A percentile compares a stretch with the other conserved stretches of the same genome.
These are phyloP conservation scores for Vidua macroura DNA, from an alignment of 2,113 vertebrate species.

Conservation along the genomic window DNA sequence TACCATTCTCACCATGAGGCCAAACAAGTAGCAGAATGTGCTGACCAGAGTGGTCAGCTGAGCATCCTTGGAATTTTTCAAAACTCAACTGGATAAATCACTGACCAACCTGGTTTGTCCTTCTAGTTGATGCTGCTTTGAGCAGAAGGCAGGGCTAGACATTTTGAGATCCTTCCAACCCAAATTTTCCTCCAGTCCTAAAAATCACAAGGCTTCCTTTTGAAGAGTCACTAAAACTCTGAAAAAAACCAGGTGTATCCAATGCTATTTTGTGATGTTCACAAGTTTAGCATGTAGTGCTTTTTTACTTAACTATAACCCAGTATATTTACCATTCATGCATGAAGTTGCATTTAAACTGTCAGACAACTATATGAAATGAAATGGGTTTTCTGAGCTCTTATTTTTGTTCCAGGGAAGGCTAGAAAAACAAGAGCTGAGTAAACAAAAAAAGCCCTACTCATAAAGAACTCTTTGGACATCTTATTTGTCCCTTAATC, in stretches of 20 bases:
- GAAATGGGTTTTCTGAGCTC: not conserved
- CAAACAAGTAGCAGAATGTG: not conserved
- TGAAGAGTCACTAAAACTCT: not conserved
- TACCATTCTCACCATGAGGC: not conserved
- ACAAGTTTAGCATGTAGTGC: rapidly evolving
- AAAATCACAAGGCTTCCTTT: not conserved
- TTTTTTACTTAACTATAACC: not conserved
- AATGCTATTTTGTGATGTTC: not conserved
- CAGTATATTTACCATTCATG: not conserved
- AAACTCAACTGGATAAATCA: not conserved
- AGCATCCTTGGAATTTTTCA: not conserved
- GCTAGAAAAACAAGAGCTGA: constrained; percentile 11
- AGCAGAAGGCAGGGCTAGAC: not conserved
- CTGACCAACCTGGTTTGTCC: not conserved
- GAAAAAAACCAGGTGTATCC: not conserved
- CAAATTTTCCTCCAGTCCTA: not conserved
- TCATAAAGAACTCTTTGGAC: not conserved
- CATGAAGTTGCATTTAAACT: not conserved
- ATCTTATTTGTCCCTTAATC: constrained; percentile 28
- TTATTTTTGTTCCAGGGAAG: not conserved
- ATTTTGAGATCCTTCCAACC: not conserved
- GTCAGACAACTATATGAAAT: not conserved
- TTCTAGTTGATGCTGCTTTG: not conserved
- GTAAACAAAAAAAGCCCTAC: not conserved
- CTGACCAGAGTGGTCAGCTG: not conserved